Evolutionary conservation across 2,797 vertebrate genomes (phyloP).

Genomic region (Scleropages formosus): DNA sequence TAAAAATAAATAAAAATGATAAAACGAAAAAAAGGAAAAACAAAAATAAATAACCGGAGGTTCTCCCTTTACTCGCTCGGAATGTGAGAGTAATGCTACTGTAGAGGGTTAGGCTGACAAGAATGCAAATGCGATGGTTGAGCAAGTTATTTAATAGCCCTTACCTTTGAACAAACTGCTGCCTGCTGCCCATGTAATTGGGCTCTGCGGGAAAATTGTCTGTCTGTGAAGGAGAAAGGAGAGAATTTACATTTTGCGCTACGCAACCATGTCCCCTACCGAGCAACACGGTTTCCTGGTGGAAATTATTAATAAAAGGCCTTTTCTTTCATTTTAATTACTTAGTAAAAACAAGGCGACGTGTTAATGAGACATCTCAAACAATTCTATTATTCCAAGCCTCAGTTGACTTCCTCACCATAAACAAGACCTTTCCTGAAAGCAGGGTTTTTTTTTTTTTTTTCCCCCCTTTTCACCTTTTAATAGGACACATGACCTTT

Average conservation of each 20-base stretch:
- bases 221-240: slow-evolving; percentile 91
- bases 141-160: slow-evolving; percentile 82
- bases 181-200: slow-evolving; percentile 99
- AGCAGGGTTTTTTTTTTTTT: too few species aligned
- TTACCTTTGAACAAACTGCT: slow-evolving; percentile 99
- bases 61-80: slow-evolving; percentile 63
- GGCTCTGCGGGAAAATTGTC: slow-evolving; percentile 99
- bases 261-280: slow-evolving; percentile 78
- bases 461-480: too few species aligned
- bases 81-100: slow-evolving; percentile 62
- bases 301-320: slow-evolving; percentile 59
- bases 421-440: too few species aligned
- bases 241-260: slow-evolving; percentile 79
- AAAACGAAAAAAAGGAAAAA: slow-evolving; percentile 9
- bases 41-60: slow-evolving; percentile 40
- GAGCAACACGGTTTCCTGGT: slow-evolving; percentile 84
- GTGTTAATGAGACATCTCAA: background rate
- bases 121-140: slow-evolving; percentile 71
- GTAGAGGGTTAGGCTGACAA: slow-evolving; percentile 72
- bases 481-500: too few species aligned
- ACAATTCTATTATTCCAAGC: too few species aligned
- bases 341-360: slow-evolving; percentile 27
- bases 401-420: too few species aligned
- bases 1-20: background rate
- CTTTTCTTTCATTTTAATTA: slow-evolving; percentile 25